Percentiles rank a stretch among this genome's conserved stretches.
Conservation (phyloP, 53 echinoderm and acorn worm genomes). For the Paracentrotus lividus region DNA sequence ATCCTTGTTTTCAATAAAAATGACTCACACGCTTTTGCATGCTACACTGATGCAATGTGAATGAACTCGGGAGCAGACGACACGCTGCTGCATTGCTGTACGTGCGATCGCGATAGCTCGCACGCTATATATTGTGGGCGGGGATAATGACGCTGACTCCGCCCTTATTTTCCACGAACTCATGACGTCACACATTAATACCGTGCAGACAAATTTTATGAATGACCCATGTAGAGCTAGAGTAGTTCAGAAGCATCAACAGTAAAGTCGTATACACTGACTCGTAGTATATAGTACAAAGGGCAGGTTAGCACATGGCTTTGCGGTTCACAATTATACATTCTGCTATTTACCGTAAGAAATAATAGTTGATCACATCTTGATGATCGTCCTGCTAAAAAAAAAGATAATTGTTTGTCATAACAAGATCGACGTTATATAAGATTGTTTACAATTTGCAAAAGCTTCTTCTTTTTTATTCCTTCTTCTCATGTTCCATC, state of each 20-base stretch:
- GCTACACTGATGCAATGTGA: conserved; percentile 52
- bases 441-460: too few relatives aligned
- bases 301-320: conserved; percentile 32
- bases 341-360: neutral
- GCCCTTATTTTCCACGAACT: conserved; percentile 4
- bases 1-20: conserved; percentile 47
- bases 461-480: too few relatives aligned
- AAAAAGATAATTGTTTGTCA: too few relatives aligned
- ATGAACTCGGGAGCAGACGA: conserved; percentile 66
- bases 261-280: conserved; percentile 32
- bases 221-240: neutral
- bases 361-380: too few relatives aligned
- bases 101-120: neutral
- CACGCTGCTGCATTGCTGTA: neutral
- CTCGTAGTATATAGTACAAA: neutral
- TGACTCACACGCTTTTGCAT: neutral
- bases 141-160: conserved; percentile 19
- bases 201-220: conserved; percentile 26
- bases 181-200: conserved; percentile 42
- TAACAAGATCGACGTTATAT: too few relatives aligned
- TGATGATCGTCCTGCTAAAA: too few relatives aligned
- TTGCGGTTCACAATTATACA: conserved; percentile 27
- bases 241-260: neutral
- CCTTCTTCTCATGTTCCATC: too few relatives aligned
- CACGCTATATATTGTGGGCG: conserved; percentile 2